Evolutionary conservation across 2,797 vertebrate species (phyloP), one percentile per base, ranked within the genome.

Genomic region (Carduelis carduelis): DNA sequence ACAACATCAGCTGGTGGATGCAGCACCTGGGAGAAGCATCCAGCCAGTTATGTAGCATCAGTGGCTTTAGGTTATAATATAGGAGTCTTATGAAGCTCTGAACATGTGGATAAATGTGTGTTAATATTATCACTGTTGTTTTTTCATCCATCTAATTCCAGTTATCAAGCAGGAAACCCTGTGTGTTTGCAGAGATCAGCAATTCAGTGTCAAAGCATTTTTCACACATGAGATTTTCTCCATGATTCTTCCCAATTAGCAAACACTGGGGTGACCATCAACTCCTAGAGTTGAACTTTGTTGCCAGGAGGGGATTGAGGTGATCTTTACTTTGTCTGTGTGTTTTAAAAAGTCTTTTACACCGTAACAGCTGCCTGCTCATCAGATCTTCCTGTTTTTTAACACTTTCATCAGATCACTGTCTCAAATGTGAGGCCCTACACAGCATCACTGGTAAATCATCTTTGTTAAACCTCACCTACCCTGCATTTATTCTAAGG

Each of bases 371-470:
- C 56, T 35, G 6, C 37, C 59, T 39, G 34, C 66, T 86, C 57
- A 69, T 11, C 55, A 76, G n/a, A 68, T 15, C 56, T 92, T 89
- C 82, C 75, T 70, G 37, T 14, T 76, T 93, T 69, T 68, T n/a
- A 80, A 17, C 17, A 30, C 27, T 71, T 87, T 88, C 16, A 32
- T 78, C 79, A 89, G 89, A 74, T 65, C 27, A 20, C 64, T 50
- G 13, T 34, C 61, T 59, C 49, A 71, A 57, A 82, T 8, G 1
- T 21, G 70, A 80, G 8, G 11, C 63, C 11, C n/a, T 59, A 20
- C n/a, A 24, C 1, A 3, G 34, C 5, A 2, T 32, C 32, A 15
- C 28, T 59, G 35, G 26, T 66, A 66, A 60, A 57, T 80, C 34
- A 64, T 34, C 17, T 82, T 77, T 50, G 23, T 39, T 77, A 41